A percentile compares a stretch with the other conserved stretches of the same genome.
These are phyloP conservation scores for Camelus bactrianus DNA, from an alignment of 2,113 vertebrate genomes.

Conservation along the genomic window DNA sequence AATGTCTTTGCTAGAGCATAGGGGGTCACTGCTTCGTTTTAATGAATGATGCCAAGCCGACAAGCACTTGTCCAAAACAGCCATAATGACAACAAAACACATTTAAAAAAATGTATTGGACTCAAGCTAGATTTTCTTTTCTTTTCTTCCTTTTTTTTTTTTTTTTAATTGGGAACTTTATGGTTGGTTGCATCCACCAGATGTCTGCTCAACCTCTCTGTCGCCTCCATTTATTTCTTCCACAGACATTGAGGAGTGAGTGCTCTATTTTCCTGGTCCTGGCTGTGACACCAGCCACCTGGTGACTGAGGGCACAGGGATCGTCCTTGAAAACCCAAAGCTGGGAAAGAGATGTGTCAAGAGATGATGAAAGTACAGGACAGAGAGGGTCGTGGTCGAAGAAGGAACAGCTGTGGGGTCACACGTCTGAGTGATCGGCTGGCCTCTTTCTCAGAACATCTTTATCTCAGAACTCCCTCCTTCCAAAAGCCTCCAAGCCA, in stretches of 20 bases:
- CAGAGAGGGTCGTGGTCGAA: neutral
- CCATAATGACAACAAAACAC: neutral
- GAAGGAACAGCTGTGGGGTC: neutral
- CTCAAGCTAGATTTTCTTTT: neutral
- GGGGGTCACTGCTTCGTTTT: neutral
- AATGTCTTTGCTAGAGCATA: neutral
- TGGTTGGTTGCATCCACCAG: neutral
- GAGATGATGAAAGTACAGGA: neutral
- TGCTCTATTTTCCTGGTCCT: neutral
- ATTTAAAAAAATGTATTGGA: neutral
- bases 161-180: neutral
- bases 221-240: neutral
- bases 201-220: neutral
- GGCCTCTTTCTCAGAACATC: neutral
- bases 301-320: neutral
- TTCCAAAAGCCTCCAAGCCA: neutral
- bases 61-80: neutral
- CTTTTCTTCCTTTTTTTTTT: neutral
- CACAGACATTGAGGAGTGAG: neutral
- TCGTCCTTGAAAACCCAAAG: neutral
- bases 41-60: neutral
- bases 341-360: neutral
- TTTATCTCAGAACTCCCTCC: neutral
- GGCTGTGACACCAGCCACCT: neutral
- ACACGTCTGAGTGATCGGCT: rapidly evolving